Evolutionary conservation across 2,113 vertebrate genomes (phyloP).

Genomic region (Spea multiplicata): DNA sequence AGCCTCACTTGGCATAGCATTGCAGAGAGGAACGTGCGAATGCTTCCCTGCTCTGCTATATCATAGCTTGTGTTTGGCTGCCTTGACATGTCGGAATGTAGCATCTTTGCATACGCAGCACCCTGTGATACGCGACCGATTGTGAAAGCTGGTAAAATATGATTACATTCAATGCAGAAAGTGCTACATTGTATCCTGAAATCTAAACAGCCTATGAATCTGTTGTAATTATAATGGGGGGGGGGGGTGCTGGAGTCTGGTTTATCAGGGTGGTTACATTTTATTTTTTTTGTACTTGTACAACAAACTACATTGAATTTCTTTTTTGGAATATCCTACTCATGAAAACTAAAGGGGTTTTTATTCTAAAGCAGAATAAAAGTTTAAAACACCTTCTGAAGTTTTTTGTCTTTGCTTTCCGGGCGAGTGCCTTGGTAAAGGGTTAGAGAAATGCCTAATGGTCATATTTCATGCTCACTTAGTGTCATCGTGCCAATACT

Average conservation of each 20-base stretch:
- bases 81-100: constrained; percentile 60
- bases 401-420: no score
- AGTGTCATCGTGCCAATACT: no score
- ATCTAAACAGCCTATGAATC: constrained; percentile 49
- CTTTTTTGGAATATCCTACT: constrained; percentile 59
- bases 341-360: constrained; percentile 62
- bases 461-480: no score
- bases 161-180: constrained; percentile 52
- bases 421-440: no score
- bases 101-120: no score
- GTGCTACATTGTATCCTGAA: constrained; percentile 55
- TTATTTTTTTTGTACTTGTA: constrained; percentile 55
- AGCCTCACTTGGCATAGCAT: no score
- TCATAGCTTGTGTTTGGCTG: constrained; percentile 52
- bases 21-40: no score
- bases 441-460: no score
- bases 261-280: constrained; percentile 51
- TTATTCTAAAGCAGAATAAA: constrained; percentile 83
- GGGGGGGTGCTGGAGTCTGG: constrained; percentile 56
- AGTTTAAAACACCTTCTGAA: constrained; percentile 58
- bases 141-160: constrained; percentile 50
- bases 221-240: constrained; percentile 47
- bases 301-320: constrained; percentile 58
- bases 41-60: no score
- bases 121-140: constrained; percentile 61